These are phyloP conservation scores for Heteromormyrus szaboi DNA, from an alignment of 2,797 vertebrate species.

Conservation along the genomic window DNA sequence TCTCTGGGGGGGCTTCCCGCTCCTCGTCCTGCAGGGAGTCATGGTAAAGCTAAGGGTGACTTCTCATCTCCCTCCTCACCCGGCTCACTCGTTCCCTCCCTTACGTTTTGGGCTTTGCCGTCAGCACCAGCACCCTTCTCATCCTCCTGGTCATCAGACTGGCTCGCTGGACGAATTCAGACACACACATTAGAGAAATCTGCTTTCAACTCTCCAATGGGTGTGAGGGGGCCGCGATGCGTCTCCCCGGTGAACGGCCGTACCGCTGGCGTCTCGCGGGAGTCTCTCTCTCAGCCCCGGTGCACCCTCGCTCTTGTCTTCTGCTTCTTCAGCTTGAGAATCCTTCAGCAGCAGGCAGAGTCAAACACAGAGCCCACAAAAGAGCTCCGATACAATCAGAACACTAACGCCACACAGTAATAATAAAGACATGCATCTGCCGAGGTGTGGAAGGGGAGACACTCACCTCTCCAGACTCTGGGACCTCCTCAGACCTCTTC, in stretches of 20 bases:
- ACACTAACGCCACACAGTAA: background rate
- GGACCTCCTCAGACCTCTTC: constrained; percentile 48
- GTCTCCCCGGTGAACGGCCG: background rate
- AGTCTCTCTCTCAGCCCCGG: background rate
- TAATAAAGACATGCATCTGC: background rate
- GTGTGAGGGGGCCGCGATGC: no score
- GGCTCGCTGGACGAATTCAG: constrained; percentile 29
- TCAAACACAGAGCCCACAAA: background rate
- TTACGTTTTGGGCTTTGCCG: constrained; percentile 44
- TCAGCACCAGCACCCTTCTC: constrained; percentile 34
- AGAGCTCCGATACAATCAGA: background rate
- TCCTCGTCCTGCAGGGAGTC: constrained; percentile 37
- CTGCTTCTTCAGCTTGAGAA: constrained; percentile 8
- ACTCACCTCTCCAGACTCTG: constrained; percentile 49
- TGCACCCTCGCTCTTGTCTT: background rate
- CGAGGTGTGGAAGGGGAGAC: background rate
- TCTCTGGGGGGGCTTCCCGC: constrained; percentile 40
- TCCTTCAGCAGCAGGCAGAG: constrained; percentile 24
- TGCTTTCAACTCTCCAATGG: background rate
- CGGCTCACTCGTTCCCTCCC: background rate
- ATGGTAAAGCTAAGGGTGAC: background rate
- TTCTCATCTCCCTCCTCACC: background rate
- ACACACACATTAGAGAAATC: background rate
- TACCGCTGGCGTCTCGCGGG: constrained; percentile 13
- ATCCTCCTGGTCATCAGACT: constrained; percentile 40